A percentile compares a stretch with the other conserved stretches of the same genome.
Conservation (phyloP, 2,113 vertebrate species). For the Leucoraja erinaceus region DNA sequence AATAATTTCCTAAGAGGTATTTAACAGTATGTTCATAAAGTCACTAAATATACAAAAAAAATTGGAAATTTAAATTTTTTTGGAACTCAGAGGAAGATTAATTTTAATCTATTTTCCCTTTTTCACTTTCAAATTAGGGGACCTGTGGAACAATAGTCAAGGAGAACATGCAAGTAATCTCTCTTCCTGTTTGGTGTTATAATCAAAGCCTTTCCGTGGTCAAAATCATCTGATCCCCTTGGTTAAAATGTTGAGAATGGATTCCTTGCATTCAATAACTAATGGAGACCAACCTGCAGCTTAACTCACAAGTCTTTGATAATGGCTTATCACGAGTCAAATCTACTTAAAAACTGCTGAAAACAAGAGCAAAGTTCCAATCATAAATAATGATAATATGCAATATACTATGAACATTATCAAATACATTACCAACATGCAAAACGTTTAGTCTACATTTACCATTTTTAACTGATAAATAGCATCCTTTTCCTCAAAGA, state of each 20-base stretch:
- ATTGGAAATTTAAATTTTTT: neutral
- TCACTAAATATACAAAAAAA: neutral
- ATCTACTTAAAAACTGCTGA: neutral
- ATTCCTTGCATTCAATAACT: neutral
- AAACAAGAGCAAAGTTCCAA: neutral
- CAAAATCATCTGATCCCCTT: neutral
- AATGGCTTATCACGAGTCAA: neutral
- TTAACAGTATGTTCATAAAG: neutral
- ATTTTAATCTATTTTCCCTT: neutral
- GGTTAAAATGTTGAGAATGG: neutral
- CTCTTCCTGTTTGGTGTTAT: neutral
- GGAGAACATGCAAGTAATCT: too few relatives aligned
- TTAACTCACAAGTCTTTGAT: neutral
- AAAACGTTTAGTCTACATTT: neutral
- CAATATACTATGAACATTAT: neutral
- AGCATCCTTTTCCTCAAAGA: neutral
- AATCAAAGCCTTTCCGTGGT: too few relatives aligned
- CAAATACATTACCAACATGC: neutral
- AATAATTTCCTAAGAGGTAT: neutral
- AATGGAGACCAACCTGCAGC: neutral
- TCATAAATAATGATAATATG: neutral
- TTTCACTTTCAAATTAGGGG: neutral
- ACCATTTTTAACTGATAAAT: neutral
- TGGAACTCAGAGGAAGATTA: neutral
- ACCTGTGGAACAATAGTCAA: neutral